Evolutionary conservation across 2,888 invertebrate genomes (phyloP).

Genomic region (Torymus texanus): DNA sequence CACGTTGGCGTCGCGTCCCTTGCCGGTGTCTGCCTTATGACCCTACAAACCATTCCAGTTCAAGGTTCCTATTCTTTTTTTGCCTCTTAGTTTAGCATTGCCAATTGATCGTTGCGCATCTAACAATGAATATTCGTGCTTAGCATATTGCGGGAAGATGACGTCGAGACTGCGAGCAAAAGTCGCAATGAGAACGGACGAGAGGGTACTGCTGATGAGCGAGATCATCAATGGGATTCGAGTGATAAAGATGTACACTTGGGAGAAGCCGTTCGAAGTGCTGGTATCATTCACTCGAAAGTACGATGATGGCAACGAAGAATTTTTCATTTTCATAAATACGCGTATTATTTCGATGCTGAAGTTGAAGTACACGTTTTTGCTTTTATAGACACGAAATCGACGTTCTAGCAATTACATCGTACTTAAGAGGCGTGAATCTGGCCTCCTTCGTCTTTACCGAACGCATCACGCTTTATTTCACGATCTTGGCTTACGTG

Average conservation of each 20-base stretch:
- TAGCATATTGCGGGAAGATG: slow-evolving; percentile 76
- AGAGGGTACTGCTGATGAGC: slow-evolving; percentile 86
- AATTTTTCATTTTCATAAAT: slow-evolving; percentile 26
- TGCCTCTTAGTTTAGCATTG: slow-evolving; percentile 18
- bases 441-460: slow-evolving; percentile 85
- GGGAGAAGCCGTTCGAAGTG: slow-evolving; percentile 87
- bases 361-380: too few species aligned
- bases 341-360: slow-evolving; percentile 4
- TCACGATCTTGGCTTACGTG: slow-evolving; percentile 87
- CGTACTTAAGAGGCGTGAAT: slow-evolving; percentile 82
- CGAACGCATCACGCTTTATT: slow-evolving; percentile 88
- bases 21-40: slow-evolving; percentile 79
- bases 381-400: slow-evolving; percentile 80
- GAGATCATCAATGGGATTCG: slow-evolving; percentile 87
- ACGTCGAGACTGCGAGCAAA: slow-evolving; percentile 75
- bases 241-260: slow-evolving; percentile 92
- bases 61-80: slow-evolving; percentile 73
- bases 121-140: slow-evolving; percentile 42
- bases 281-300: slow-evolving; percentile 82
- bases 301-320: slow-evolving; percentile 73
- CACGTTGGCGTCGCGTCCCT: slow-evolving; percentile 78
- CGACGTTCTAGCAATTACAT: slow-evolving; percentile 80
- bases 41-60: slow-evolving; percentile 76
- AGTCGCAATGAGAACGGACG: slow-evolving; percentile 79
- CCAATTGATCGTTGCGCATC: too few species aligned